Conservation (phyloP, 2,888 invertebrate species). For the Eutolmus rufibarbis region DNA sequence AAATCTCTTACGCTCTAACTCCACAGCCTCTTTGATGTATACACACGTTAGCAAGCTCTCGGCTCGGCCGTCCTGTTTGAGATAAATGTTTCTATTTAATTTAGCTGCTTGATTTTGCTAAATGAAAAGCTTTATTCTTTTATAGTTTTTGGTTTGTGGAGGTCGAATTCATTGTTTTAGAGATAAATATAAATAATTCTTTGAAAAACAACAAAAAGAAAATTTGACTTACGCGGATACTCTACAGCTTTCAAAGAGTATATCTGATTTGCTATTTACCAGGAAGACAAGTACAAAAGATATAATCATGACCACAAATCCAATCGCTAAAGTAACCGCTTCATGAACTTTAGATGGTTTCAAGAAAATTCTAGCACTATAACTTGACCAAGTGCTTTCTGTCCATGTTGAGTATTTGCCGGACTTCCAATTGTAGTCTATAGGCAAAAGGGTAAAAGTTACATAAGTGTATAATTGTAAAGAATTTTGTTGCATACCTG, state of each 20-base stretch:
- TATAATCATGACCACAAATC: constrained; percentile 58
- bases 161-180: not conserved
- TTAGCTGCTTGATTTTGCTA: not conserved
- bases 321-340: constrained; percentile 58
- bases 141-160: not conserved
- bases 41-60: not conserved
- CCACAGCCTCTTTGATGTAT: not conserved
- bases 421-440: constrained; percentile 80
- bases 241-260: constrained; percentile 59
- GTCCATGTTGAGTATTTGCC: constrained; percentile 86
- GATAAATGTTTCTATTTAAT: not conserved
- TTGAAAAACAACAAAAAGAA: not conserved
- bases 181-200: not conserved
- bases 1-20: not conserved
- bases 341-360: constrained; percentile 66
- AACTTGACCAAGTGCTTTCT: constrained; percentile 82
- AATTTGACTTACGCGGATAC: constrained; percentile 57
- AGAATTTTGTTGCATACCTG: constrained; percentile 64
- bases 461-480: not conserved
- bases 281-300: constrained; percentile 61
- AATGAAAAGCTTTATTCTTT: not conserved
- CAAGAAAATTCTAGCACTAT: constrained; percentile 80
- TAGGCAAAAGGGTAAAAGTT: constrained; percentile 49
- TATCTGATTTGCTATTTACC: constrained; percentile 59
- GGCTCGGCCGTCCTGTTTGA: not conserved